Conservation (phyloP, 1,140 invertebrate species). For the Fopius arisanus region DNA sequence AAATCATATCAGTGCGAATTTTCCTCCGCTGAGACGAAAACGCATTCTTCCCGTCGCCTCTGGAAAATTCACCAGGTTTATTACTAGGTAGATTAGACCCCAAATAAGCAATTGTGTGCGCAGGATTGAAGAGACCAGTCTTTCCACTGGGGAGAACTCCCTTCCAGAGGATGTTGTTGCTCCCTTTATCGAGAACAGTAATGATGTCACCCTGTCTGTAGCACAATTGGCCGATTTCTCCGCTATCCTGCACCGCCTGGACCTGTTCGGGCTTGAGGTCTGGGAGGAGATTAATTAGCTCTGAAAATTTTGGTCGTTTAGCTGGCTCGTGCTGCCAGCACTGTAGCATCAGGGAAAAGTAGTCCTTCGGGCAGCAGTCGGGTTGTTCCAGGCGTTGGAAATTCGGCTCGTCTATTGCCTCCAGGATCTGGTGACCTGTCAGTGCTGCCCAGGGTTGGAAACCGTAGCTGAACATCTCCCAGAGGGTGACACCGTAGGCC, state of each 20-base stretch:
- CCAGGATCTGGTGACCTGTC: constrained; percentile 94
- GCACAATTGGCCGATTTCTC: constrained; percentile 74
- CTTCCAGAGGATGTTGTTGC: constrained; percentile 75
- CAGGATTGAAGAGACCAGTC: constrained; percentile 89
- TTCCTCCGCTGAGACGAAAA: constrained; percentile 73
- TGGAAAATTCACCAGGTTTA: constrained; percentile 68
- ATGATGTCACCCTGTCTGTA: constrained; percentile 92
- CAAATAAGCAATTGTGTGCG: constrained; percentile 86
- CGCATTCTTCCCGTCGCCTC: constrained; percentile 66
- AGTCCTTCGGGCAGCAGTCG: constrained; percentile 93
- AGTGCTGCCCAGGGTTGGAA: constrained; percentile 97
- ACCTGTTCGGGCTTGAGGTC: constrained; percentile 93
- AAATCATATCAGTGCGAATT: constrained; percentile 93
- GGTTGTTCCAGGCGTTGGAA: constrained; percentile 89
- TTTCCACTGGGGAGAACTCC: constrained; percentile 85
- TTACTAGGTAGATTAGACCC: constrained; percentile 81
- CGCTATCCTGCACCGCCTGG: constrained; percentile 72
- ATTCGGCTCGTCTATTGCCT: constrained; percentile 94
- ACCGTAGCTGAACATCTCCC: constrained; percentile 99
- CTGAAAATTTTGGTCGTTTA: constrained; percentile 90
- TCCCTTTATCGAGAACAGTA: constrained; percentile 90
- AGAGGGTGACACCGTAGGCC: constrained; percentile 97
- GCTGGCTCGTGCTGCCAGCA: constrained; percentile 94
- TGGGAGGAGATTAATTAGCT: constrained; percentile 81
- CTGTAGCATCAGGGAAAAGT: constrained; percentile 91